These are phyloP conservation scores for Aricia artaxerxes DNA, from an alignment of 2,888 invertebrate species.

Conservation along the genomic window DNA sequence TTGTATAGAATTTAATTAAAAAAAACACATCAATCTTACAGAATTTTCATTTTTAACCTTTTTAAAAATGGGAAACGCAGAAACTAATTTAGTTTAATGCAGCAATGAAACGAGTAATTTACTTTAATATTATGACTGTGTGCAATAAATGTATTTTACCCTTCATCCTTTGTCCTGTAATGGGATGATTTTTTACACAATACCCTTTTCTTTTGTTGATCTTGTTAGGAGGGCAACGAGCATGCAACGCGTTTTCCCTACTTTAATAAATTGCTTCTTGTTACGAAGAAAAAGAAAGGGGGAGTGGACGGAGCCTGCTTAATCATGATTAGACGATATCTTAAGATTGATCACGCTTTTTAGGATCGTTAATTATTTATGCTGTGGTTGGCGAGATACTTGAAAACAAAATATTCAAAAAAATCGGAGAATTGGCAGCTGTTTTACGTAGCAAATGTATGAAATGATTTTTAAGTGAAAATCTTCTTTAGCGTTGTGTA, in stretches of 20 bases:
- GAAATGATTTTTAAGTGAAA: no score
- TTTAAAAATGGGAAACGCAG: not conserved
- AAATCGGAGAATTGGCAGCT: no score
- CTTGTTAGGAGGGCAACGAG: constrained; percentile 56
- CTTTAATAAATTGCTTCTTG: constrained; percentile 69
- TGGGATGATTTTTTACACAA: constrained; percentile 59
- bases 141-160: constrained; percentile 23
- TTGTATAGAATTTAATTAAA: no score
- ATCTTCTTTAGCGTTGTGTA: no score
- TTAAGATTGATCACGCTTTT: not conserved
- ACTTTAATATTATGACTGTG: constrained; percentile 14
- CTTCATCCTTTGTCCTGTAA: constrained; percentile 58
- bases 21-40: not conserved
- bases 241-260: constrained; percentile 57
- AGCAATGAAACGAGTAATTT: constrained; percentile 5
- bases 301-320: constrained; percentile 53
- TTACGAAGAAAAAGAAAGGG: constrained; percentile 54
- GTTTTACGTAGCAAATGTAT: no score
- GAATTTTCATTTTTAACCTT: not conserved
- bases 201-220: constrained; percentile 54
- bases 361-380: not conserved
- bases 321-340: constrained; percentile 51
- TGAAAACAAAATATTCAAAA: not conserved
- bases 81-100: not conserved
- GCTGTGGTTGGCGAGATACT: not conserved